Conservation (phyloP, 30 jellyfish, hydroid and myxozoan species). For the Catostylus mosaicus region DNA sequence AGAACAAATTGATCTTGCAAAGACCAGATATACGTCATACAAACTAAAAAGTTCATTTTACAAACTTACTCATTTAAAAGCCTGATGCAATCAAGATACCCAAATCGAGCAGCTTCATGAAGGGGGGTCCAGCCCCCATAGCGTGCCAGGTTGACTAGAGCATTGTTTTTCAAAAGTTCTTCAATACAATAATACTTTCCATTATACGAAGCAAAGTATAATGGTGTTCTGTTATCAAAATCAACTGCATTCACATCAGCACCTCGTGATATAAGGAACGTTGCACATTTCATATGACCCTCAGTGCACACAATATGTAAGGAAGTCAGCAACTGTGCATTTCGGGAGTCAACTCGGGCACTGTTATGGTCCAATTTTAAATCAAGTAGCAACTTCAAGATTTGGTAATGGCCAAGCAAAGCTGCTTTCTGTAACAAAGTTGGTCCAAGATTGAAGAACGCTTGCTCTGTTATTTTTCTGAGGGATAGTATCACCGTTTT, state of each 20-base stretch:
- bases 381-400: constrained; percentile 64
- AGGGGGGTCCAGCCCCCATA: constrained; percentile 94
- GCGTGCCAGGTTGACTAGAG: constrained; percentile 59
- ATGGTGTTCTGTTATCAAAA: constrained; percentile 82
- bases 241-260: constrained; percentile 80
- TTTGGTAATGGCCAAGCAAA: constrained; percentile 48
- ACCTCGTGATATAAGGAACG: constrained; percentile 42
- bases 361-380: constrained; percentile 65
- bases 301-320: constrained; percentile 75
- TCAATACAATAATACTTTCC: constrained; percentile 74
- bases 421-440: constrained; percentile 88
- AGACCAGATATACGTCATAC: too few species aligned
- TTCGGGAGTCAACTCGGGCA: constrained; percentile 73
- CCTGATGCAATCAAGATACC: constrained; percentile 63
- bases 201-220: constrained; percentile 76
- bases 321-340: constrained; percentile 83
- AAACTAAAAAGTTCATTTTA: too few species aligned
- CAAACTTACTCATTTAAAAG: constrained; percentile 56
- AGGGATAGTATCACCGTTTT: constrained; percentile 23
- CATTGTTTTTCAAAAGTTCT: constrained; percentile 39
- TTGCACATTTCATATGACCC: constrained; percentile 61
- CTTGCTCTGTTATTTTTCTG: constrained; percentile 57
- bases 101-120: constrained; percentile 91
- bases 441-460: constrained; percentile 82
- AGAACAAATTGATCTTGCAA: too few species aligned